A percentile compares a stretch with the other conserved stretches of the same genome.
These are phyloP conservation scores for Trissolcus japonicus DNA, from an alignment of 2,888 invertebrate genomes.

Conservation along the genomic window DNA sequence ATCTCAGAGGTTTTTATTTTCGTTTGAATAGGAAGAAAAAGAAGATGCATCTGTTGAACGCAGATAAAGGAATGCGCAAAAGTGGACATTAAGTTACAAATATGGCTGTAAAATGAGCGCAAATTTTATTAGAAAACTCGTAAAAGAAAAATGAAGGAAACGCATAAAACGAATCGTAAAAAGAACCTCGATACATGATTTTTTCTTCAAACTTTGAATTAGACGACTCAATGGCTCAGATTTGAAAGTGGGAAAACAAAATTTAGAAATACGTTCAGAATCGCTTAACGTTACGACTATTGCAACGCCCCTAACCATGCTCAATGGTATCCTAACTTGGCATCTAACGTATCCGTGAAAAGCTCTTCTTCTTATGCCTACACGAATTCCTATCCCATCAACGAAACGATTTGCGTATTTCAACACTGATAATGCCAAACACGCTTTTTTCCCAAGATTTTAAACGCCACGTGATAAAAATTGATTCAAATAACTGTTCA, in stretches of 20 bases:
- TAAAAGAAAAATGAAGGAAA: slow-evolving; percentile 27
- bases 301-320: background rate
- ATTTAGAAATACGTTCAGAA: background rate
- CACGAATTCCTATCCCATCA: background rate
- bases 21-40: background rate
- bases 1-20: background rate
- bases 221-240: no score
- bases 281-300: background rate
- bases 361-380: background rate
- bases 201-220: background rate
- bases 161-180: slow-evolving; percentile 36
- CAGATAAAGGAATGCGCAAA: slow-evolving; percentile 24
- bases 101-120: slow-evolving; percentile 26
- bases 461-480: background rate
- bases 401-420: background rate
- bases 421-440: background rate
- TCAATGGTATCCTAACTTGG: background rate
- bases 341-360: slow-evolving; percentile 3
- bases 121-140: slow-evolving; percentile 43
- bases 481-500: background rate
- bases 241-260: background rate
- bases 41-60: slow-evolving; percentile 14
- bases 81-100: slow-evolving; percentile 30
- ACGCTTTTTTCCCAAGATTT: background rate
- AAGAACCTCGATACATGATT: background rate